phyloP scores from a whole-genome alignment of 2,113 vertebrate species.

The Eulemur rufifrons region DNA sequence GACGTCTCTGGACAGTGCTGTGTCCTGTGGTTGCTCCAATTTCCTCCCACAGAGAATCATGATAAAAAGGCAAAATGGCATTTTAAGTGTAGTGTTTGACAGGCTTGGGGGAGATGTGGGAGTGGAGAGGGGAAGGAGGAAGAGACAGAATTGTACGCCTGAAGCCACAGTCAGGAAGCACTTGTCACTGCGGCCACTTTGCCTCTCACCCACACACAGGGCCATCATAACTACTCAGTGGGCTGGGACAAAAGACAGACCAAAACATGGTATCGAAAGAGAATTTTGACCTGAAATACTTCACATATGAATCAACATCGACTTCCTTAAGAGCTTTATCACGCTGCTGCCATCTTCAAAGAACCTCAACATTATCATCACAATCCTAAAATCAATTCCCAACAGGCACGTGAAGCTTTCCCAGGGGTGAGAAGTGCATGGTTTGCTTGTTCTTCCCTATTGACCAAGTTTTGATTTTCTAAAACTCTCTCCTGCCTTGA shows the following conservation, averaged over 20 bases:
- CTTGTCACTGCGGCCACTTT: not conserved
- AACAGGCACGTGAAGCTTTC: not conserved
- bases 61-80: conserved; percentile 47
- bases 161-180: not conserved
- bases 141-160: not conserved
- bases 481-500: not conserved
- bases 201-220: not conserved
- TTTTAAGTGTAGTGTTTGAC: conserved; percentile 49
- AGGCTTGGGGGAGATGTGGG: not conserved
- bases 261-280: not conserved
- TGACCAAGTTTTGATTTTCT: conserved; percentile 44
- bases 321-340: conserved; percentile 13
- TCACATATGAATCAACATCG: not conserved
- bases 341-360: not conserved
- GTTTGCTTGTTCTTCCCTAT: not conserved
- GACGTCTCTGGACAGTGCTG: not conserved
- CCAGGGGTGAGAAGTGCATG: not conserved
- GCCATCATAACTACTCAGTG: not conserved
- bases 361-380: not conserved
- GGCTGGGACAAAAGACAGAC: not conserved
- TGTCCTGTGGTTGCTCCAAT: not conserved
- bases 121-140: not conserved
- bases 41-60: conserved; percentile 39
- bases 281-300: conserved; percentile 10
- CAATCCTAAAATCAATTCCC: not conserved